Evolutionary conservation across 2,888 invertebrate genomes (phyloP).

Genomic region (Calameuta filiformis): DNA sequence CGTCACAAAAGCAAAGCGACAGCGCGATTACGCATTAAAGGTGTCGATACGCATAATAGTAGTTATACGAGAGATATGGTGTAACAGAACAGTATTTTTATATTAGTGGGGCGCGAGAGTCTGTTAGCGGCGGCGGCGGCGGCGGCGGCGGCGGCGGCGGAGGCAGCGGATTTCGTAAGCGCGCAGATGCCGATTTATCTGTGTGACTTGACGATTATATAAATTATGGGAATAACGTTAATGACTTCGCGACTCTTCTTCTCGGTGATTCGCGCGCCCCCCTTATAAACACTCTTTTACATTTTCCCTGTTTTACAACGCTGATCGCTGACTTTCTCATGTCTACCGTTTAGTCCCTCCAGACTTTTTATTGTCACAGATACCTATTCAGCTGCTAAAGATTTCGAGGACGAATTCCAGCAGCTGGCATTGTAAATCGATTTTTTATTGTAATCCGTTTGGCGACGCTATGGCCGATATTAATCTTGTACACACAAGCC

Average conservation of each 20-base stretch:
- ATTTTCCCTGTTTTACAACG: not conserved
- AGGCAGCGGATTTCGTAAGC: not conserved
- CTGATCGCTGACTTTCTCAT: not conserved
- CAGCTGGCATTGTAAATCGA: not conserved
- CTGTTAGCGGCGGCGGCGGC: not conserved
- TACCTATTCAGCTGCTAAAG: not conserved
- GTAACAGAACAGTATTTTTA: constrained; percentile 60
- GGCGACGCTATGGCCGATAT: not conserved
- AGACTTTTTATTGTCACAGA: not conserved
- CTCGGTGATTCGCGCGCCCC: not conserved
- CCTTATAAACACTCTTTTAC: not conserved
- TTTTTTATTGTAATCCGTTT: not conserved
- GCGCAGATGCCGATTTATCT: not conserved
- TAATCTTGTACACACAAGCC: not conserved
- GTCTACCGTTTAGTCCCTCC: not conserved
- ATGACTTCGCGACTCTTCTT: not conserved
- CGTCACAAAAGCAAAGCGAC: not conserved
- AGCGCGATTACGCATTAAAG: not conserved
- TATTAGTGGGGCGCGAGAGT: constrained; percentile 38
- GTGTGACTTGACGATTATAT: not conserved
- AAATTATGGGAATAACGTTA: not conserved
- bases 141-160: too few relatives aligned
- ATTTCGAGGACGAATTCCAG: not conserved
- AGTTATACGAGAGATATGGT: constrained; percentile 46
- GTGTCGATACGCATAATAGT: constrained; percentile 45